Evolutionary conservation across 2,113 vertebrate genomes (phyloP).

Genomic region (Platysternon megacephalum): DNA sequence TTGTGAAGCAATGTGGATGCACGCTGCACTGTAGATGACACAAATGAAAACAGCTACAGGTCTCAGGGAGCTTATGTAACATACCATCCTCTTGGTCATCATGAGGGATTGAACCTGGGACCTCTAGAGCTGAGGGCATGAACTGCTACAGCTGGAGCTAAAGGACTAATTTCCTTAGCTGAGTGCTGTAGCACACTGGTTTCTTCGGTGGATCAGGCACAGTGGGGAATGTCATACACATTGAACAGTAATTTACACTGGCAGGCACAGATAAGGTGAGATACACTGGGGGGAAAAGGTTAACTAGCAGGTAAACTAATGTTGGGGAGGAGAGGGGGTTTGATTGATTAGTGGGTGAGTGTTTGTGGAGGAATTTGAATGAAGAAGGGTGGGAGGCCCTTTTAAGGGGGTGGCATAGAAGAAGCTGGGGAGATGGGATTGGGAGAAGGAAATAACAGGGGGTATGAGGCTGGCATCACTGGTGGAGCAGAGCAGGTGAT

Average conservation of each 20-base stretch:
- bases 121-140: neutral
- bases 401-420: neutral
- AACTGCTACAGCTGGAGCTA: neutral
- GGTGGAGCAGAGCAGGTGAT: neutral
- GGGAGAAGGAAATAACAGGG: neutral
- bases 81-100: accelerated
- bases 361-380: neutral
- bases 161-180: neutral
- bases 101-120: neutral
- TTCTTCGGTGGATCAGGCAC: neutral
- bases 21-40: neutral
- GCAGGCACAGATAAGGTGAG: neutral
- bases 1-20: slow-evolving; percentile 60
- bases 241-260: neutral
- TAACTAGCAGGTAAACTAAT: neutral
- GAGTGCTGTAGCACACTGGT: neutral
- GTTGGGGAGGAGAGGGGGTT: neutral
- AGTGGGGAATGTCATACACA: neutral
- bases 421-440: neutral
- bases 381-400: neutral
- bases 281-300: neutral
- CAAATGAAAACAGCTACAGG: neutral
- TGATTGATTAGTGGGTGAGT: neutral
- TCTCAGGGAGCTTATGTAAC: neutral
- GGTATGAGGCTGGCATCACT: neutral